Evolutionary conservation across 2,113 vertebrate species (phyloP), one percentile per base, ranked within the genome.

Genomic region (Pelobates fuscus): DNA sequence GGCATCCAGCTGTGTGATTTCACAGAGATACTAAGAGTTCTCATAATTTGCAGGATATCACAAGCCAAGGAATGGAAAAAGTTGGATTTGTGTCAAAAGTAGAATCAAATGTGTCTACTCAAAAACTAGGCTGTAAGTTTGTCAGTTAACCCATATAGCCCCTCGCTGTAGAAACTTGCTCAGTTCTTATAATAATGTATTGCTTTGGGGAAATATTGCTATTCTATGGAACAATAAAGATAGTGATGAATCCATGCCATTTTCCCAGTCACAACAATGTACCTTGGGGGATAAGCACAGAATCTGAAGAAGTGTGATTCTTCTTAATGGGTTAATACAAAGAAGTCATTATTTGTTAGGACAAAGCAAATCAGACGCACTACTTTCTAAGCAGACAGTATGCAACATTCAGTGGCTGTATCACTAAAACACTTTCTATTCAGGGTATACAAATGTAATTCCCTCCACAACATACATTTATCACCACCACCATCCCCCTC

Each of bases 311-410:
- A 43, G 14, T 49, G 26, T 26, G 32, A 59, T 30, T 24, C 44
- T 37, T 10, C 55, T 77, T 61, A 77, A 67, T 25, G 65, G 52
- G 15, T 68, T 61, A 12, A 1, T n/a, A 68, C 43, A 77, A 30
- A 72, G 18, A 37, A 25, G 26, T 20, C 21, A 12, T 52, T 60
- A 59, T 60, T 32, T 30, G 49, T 2, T 60, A 61, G 10, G 20
- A 54, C 64, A 37, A 60, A 67, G 23, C 2, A 60, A 5, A n/a
- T 58, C 64, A 46, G 15, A 60, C 8, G 66, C 21, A 12, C 15
- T 67, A 44, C 25, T 24, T 37, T 10, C 32, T 37, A 37, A 37
- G 32, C 32, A 37, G 5, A 37, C 5, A 37, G 5, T 10, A 37
- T 37, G 32, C 10, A 10, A 37, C 5, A 37, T 37, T 37, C 5